Percentiles rank a stretch among this genome's conserved stretches.
These are phyloP conservation scores for Thyatira batis DNA, from an alignment of 2,888 invertebrate genomes.

Conservation along the genomic window DNA sequence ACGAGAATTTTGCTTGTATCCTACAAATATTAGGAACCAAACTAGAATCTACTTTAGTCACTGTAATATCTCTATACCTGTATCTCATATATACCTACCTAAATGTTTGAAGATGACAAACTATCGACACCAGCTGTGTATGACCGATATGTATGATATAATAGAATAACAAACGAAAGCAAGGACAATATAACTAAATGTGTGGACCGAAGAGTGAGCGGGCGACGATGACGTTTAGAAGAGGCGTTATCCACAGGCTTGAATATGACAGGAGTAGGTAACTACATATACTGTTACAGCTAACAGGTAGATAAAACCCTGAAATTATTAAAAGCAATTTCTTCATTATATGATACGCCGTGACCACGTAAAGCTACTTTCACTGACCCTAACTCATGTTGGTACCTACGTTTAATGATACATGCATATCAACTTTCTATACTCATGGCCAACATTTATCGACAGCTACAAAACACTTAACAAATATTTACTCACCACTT, in stretches of 20 bases:
- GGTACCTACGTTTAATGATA: conserved; percentile 29
- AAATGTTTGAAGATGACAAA: conserved; percentile 10
- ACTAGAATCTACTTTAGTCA: no score
- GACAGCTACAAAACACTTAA: conserved; percentile 5
- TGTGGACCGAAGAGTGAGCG: neutral
- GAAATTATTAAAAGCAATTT: neutral
- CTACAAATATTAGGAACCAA: no score
- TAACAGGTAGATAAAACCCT: neutral
- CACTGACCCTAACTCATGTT: conserved; percentile 22
- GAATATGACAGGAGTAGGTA: neutral
- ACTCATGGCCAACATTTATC: conserved; percentile 10
- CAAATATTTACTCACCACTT: conserved; percentile 42
- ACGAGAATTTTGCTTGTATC: no score
- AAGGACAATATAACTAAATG: neutral
- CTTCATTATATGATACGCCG: conserved; percentile 21
- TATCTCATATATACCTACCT: no score
- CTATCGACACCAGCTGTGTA: conserved; percentile 2
- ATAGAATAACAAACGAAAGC: neutral
- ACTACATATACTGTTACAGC: neutral
- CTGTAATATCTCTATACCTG: neutral
- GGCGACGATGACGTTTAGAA: neutral
- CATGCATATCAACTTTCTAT: conserved; percentile 39
- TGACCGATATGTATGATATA: conserved; percentile 1
- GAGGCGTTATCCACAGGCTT: neutral
- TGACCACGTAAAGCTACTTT: conserved; percentile 30